Evolutionary conservation across 2,113 vertebrate genomes (phyloP), one percentile per base, ranked within the genome.

Genomic region (Catharus bicknelli): DNA sequence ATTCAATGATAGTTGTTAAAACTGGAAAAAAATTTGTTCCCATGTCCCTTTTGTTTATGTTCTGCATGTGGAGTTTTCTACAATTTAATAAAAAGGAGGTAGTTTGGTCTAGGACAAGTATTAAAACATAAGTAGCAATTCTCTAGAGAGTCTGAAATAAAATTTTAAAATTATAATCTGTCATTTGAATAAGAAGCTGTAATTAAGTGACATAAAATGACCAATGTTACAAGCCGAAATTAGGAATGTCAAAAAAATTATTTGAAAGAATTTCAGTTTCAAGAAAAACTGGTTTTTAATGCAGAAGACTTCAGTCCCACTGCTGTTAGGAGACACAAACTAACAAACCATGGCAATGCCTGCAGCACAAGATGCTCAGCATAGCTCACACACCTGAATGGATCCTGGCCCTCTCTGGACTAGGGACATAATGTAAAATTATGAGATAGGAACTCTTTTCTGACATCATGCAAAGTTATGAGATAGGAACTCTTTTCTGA

Each of bases 61-160:
- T 73, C 42, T 69, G 5, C 57, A 4, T 21, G 5, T 73, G 20
- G 16, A 42, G 8, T 90, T 94, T 91, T 54, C 45, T 79, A 69
- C 42, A 47, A 43, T 80, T 91, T 92, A 95, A 85, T 93, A 73
- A 94, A 91, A 87, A 69, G 12, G 16, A 69, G 29, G 20, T 55
- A 82, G 38, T 77, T 85, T 83, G 38, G 58, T 87, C 50, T 66
- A 91, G 32, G 58, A 73, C 23, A 76, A 85, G 38, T 58, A 73
- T 80, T 78, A 82, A 84, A 78, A 64, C 5, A 22, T 40, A 72
- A 78, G 45, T 61, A 81, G 7, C 40, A 57, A 89, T 86, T 93
- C 81, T 51, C 81, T 42, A 36, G 48, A 45, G 74, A 64, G 64
- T 77, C 30, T 84, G 57, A 92, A 86, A 84, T 75, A 72, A 94